Percentiles rank a stretch among this genome's conserved stretches.
Evolutionary conservation across 1,140 invertebrate species (phyloP).

Genomic region (Tachypleus tridentatus): DNA sequence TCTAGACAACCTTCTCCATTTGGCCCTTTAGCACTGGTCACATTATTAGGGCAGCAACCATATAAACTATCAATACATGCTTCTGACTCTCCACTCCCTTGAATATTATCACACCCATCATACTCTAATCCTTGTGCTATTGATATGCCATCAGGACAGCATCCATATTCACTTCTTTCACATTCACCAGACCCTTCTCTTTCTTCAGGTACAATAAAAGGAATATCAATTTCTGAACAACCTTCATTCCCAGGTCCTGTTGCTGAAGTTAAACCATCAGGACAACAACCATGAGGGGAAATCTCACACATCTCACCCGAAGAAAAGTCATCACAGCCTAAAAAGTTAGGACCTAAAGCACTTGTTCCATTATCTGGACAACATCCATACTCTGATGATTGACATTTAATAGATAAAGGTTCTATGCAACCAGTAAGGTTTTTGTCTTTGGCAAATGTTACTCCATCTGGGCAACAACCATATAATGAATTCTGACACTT

Average conservation of each 20-base stretch:
- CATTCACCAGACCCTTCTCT: slow-evolving; percentile 36
- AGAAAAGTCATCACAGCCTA: slow-evolving; percentile 18
- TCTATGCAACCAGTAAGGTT: slow-evolving; percentile 53
- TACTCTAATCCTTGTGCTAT: slow-evolving; percentile 58
- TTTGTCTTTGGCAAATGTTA: slow-evolving; percentile 36
- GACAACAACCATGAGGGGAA: slow-evolving; percentile 46
- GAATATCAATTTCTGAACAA: slow-evolving; percentile 33
- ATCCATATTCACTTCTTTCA: slow-evolving; percentile 34
- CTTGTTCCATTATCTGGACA: slow-evolving; percentile 46
- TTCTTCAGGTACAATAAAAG: slow-evolving; percentile 36
- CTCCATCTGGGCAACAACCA: slow-evolving; percentile 43
- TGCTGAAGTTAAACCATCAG: slow-evolving; percentile 41
- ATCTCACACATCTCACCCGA: slow-evolving; percentile 29
- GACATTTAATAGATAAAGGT: slow-evolving; percentile 50
- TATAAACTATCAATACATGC: slow-evolving; percentile 71
- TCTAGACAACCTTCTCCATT: slow-evolving; percentile 32
- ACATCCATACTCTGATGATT: slow-evolving; percentile 38
- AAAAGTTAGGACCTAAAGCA: slow-evolving; percentile 39
- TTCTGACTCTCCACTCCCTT: slow-evolving; percentile 69
- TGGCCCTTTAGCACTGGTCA: slow-evolving; percentile 49
- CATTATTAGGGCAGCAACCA: slow-evolving; percentile 55
- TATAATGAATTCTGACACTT: slow-evolving; percentile 50
- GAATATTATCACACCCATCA: slow-evolving; percentile 57
- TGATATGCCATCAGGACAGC: slow-evolving; percentile 77
- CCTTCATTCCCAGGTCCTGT: slow-evolving; percentile 31